Evolutionary conservation across 2,797 vertebrate genomes (phyloP).

Genomic region (Gorsachius magnificus): DNA sequence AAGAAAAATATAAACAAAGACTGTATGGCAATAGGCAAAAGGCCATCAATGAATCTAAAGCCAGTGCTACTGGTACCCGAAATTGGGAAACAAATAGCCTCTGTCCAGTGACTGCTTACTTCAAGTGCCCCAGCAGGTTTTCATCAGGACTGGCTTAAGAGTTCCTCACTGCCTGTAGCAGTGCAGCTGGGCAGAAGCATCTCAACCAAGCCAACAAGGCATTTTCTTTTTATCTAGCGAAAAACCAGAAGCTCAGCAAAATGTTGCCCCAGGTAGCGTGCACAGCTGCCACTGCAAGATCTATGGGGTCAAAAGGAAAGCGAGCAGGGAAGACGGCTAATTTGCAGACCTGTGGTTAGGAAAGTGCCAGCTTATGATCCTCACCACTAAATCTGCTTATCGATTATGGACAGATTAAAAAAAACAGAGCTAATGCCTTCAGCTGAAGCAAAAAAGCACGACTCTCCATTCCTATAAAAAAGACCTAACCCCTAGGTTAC

Average conservation of each 20-base stretch:
- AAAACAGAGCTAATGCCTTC: background rate
- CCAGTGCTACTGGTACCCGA: background rate
- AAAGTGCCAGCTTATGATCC: background rate
- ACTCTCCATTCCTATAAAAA: background rate
- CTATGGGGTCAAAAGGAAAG: background rate
- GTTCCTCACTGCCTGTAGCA: background rate
- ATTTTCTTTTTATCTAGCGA: background rate
- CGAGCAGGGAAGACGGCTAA: background rate
- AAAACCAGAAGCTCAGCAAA: background rate
- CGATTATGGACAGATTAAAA: background rate
- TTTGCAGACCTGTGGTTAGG: background rate
- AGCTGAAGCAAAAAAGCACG: background rate
- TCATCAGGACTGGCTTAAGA: background rate
- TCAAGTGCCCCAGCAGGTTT: background rate
- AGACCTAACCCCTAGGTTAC: background rate
- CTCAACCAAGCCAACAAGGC: background rate
- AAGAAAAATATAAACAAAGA: background rate
- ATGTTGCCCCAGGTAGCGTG: rapidly evolving
- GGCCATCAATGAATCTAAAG: background rate
- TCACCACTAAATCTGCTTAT: background rate
- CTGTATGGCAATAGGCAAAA: background rate
- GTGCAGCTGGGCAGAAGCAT: background rate
- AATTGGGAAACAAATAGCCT: background rate
- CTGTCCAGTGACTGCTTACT: background rate
- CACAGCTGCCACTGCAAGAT: background rate